Base-by-base conservation (phyloP, 2,113 vertebrate species). In the Zosterops lateralis region DNA sequence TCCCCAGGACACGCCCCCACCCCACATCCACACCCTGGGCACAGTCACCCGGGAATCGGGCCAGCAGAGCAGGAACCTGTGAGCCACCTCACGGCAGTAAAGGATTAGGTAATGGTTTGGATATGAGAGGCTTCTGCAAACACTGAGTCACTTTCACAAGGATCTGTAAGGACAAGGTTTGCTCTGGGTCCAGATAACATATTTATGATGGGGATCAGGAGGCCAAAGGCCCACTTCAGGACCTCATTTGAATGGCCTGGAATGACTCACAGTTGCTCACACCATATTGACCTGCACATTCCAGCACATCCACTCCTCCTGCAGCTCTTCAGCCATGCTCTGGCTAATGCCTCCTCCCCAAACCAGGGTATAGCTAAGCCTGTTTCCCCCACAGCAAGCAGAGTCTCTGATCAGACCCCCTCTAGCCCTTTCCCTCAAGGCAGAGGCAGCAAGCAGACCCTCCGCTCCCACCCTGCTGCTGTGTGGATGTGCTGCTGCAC, bases 81-180 rank as follows among this genome's bases (percentile, higher is more conserved):
- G 12, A 67, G 50, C 38, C 64, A 42, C 89, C 72, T 57, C 76
- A 40, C 0, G 0, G 58, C 38, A 73, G 47, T 45, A 21, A 40
- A 17, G 83, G 75, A 72, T 92, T 34, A 86, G 89, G 68, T 77
- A 45, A 89, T 47, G 51, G 56, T 31, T 80, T 62, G 80, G 65
- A 73, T 8, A 10, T 17, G 68, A 84, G 90, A 77, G 47, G 60
- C 34, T 94, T 93, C 91, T 90, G 89, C 77, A 89, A 95, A 93
- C 21, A 92, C 42, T 17, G 84, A 95, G 64, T 90, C 87, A 91
- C 24, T 77, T 65, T 50, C 76, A 70, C 29, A 47, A n/a, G 62
- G 3, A 11, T 40, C 26, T 65, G 34, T 29, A 47, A 89, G 85
- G 83, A 75, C 67, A 73, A 85, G 95, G 92, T 88, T 65, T 90